Percentiles rank a stretch among this genome's conserved stretches.
Conservation (phyloP, 2,888 invertebrate genomes). For the Stenotaenia linearis region DNA sequence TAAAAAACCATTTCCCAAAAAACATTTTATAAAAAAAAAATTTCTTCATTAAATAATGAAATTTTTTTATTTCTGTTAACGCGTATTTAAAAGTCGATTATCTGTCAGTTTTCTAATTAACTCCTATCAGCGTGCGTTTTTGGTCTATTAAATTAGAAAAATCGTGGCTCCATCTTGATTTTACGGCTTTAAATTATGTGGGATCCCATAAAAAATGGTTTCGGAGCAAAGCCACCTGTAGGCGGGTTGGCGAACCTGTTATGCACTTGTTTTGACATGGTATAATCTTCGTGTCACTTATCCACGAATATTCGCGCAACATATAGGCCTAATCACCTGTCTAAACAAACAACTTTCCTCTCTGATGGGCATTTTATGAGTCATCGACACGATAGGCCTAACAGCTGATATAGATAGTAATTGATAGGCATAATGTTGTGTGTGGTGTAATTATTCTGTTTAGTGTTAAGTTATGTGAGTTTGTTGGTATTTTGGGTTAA, state of each 20-base stretch:
- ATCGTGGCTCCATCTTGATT: background rate
- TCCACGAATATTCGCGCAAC: constrained; percentile 9
- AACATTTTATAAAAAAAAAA: no score
- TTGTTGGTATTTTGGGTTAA: no score
- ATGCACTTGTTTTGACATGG: constrained; percentile 19
- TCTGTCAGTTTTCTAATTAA: constrained; percentile 3
- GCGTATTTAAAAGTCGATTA: background rate
- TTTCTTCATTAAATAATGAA: no score
- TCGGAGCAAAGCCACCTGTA: background rate
- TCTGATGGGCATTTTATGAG: constrained; percentile 17
- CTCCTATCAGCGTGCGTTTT: background rate
- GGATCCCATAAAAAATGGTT: background rate
- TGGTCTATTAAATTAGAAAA: background rate
- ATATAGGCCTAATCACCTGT: constrained; percentile 11
- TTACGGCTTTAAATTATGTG: constrained; percentile 7
- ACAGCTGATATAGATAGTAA: background rate
- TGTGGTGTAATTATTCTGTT: background rate
- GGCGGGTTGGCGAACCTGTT: constrained; percentile 19
- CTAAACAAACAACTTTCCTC: constrained; percentile 7
- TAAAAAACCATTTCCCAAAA: no score
- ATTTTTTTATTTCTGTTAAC: background rate
- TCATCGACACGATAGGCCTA: background rate
- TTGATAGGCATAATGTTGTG: background rate
- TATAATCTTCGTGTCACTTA: constrained; percentile 13
- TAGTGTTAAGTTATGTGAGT: background rate